Evolutionary conservation across 2,113 vertebrate species (phyloP).

Genomic region (Rhabdornis inornatus): DNA sequence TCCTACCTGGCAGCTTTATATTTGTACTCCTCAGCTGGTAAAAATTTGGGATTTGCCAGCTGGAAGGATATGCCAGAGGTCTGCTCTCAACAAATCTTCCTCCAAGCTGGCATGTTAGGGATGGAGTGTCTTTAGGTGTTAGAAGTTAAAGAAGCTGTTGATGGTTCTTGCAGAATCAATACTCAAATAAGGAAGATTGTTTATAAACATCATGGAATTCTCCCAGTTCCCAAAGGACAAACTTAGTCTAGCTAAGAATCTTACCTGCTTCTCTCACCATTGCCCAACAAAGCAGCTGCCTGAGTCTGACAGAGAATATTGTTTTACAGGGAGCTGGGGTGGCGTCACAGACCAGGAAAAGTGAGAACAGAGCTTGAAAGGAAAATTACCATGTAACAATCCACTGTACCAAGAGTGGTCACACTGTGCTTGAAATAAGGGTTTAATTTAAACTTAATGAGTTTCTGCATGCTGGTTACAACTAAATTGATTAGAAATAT

Average conservation of each 20-base stretch:
- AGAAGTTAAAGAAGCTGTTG: neutral
- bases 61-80: neutral
- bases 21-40: neutral
- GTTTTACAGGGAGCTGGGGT: neutral
- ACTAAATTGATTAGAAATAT: slow-evolving; percentile 30
- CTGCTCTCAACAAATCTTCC: neutral
- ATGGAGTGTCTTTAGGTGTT: neutral
- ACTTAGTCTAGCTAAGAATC: neutral
- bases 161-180: neutral
- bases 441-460: slow-evolving; percentile 44
- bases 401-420: neutral
- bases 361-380: neutral
- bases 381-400: neutral
- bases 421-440: slow-evolving; percentile 7
- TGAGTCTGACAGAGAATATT: neutral
- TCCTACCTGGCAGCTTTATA: neutral
- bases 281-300: neutral
- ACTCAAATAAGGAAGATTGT: neutral
- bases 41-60: neutral
- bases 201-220: neutral
- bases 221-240: neutral
- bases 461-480: slow-evolving; percentile 5
- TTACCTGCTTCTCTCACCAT: neutral
- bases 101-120: neutral
- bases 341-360: neutral